Base-by-base conservation (phyloP, 2,797 vertebrate genomes). In the Gymnocypris eckloni region DNA sequence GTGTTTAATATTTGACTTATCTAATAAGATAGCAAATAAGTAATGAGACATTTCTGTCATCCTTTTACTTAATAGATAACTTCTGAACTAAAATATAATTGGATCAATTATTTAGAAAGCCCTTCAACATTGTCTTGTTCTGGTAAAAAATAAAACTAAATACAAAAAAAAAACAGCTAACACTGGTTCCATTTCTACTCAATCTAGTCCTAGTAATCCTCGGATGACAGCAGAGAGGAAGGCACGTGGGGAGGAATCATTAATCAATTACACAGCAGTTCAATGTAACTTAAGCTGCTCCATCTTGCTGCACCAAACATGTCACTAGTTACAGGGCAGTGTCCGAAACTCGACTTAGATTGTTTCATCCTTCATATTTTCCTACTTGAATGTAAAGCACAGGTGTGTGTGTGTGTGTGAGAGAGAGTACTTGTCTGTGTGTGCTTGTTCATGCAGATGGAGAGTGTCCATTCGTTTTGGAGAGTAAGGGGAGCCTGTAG, bases 401-500 rank as follows among this genome's bases (percentile, higher is more conserved):
- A 75, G 56, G 54, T 86, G 69, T 28, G 0, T 80, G 50, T 84
- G 15, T 67, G 25, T 67, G n/a, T 64, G 69, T 15, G 75, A 10
- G 20, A 78, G 22, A 50, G 43, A 67, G 50, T 54, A 75, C 59
- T 59, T 81, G 64, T 33, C 16, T 22, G 39, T 80, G 78, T 71
- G 72, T 87, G 78, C 48, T 59, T 69, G 61, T 50, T 70, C 81
- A 87, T 59, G 86, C 71, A 82, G 86, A 79, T 91, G 85, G 79
- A 85, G 83, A 77, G 80, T 64, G 77, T 82, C 84, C 73, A 90
- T 82, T 33, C 54, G 50, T 70, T 66, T 43, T 61, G 39, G 25
- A 86, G 83, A 84, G 71, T 59, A 76, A 82, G 77, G 50, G 76
- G 79, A 89, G 88, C 84, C 84, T 88, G 83, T 81, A 75, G 66